phyloP scores from a whole-genome alignment of 2,797 vertebrate species.

The Micromesistius poutassou region DNA sequence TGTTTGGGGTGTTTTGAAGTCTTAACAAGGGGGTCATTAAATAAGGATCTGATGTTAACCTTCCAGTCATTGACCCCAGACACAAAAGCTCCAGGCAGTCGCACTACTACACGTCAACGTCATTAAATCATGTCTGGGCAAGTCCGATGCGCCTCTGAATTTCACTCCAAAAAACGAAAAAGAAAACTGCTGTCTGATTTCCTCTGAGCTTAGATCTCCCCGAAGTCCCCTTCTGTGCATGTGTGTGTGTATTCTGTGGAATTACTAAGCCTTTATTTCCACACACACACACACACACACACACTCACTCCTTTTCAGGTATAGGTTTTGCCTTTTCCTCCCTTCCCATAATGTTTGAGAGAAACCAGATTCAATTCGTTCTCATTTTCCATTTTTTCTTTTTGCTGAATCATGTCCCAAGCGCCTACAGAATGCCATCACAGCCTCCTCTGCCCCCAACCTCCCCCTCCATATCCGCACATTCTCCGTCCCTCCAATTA shows the following conservation, averaged over 20 bases:
- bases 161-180: constrained; percentile 40
- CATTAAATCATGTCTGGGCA: constrained; percentile 59
- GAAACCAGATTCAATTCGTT: neutral
- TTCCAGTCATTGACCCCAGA: constrained; percentile 37
- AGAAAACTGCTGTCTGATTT: constrained; percentile 42
- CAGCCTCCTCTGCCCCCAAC: neutral
- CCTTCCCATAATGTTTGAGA: constrained; percentile 13
- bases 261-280: constrained; percentile 30
- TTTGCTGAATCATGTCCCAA: constrained; percentile 50
- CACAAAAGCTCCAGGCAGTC: neutral
- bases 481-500: neutral
- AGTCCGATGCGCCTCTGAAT: constrained; percentile 15
- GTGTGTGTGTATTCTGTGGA: constrained; percentile 20
- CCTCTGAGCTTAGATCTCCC: constrained; percentile 53
- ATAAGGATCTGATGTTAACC: neutral
- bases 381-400: neutral
- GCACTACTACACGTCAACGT: constrained; percentile 28
- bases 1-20: neutral
- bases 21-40: neutral
- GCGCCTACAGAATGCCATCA: constrained; percentile 10
- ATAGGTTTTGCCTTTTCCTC: constrained; percentile 40
- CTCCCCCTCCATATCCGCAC: neutral
- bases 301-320: neutral
- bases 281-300: constrained; percentile 18
- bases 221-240: neutral